Conservation (phyloP, 2,113 vertebrate species). For the Myotis yumanensis region DNA sequence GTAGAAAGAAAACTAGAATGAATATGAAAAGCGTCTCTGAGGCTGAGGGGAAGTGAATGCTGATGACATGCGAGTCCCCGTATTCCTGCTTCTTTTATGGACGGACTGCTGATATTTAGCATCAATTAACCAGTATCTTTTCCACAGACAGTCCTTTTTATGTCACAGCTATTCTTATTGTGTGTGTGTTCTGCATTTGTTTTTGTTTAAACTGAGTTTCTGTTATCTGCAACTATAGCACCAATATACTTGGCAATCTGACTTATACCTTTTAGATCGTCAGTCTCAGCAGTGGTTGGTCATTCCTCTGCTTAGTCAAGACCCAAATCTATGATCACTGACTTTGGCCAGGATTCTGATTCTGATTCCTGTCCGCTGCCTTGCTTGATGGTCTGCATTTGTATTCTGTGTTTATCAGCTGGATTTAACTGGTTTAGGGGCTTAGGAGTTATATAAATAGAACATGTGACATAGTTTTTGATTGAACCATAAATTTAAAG, state of each 20-base stretch:
- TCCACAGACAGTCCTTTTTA: neutral
- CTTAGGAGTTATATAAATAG: neutral
- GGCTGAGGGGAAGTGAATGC: neutral
- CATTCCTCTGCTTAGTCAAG: neutral
- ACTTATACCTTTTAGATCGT: neutral
- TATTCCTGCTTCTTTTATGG: neutral
- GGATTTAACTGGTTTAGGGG: neutral
- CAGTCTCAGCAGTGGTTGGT: neutral
- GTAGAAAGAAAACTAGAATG: neutral
- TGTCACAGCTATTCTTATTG: neutral
- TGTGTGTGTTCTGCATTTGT: neutral
- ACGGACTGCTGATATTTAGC: neutral
- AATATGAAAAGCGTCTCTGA: neutral
- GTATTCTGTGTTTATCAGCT: neutral
- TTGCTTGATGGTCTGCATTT: neutral
- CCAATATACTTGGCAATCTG: neutral
- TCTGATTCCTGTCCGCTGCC: neutral
- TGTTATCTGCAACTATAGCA: neutral
- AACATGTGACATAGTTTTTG: neutral
- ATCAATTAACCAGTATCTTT: slow-evolving; percentile 1
- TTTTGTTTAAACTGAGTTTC: neutral
- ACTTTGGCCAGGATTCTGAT: neutral
- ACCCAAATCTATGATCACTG: neutral
- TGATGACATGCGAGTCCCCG: neutral
- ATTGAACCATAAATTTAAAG: neutral